Evolutionary conservation across 2,113 vertebrate species (phyloP), one percentile per base, ranked within the genome.

Genomic region (Chlamydotis undulata): DNA sequence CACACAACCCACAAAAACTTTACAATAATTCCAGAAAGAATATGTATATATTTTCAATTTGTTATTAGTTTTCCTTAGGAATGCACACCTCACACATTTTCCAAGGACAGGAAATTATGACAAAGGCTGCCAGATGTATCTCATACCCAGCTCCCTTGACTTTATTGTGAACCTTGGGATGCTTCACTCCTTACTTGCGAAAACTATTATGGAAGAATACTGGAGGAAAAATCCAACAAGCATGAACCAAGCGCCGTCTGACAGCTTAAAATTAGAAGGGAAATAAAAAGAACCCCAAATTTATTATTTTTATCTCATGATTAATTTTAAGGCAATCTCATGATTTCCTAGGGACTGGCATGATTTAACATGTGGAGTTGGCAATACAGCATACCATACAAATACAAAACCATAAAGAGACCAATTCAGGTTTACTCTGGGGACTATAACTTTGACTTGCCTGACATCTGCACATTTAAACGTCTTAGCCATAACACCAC

Each of bases 371-470:
- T n/a, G 33, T 53, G 28, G 11, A 61, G 35, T 2, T 89, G 69
- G 35, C 52, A 87, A 71, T 35, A 89, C 16, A 71, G 64, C 26
- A 56, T 22, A 68, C 43, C 69, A 61, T 45, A 90, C 39, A 92
- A 78, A 84, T n/a, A 71, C 49, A 79, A 25, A 92, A 74, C 39
- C 43, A 56, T 65, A 84, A 79, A 87, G 49, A 90, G 35, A 90
- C 19, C 64, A 53, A 31, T 87, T 79, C 68, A 60, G 50, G 39
- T 82, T 94, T 89, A 93, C 69, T 61, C 4, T 33, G 10, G 35
- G 52, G 68, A 86, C 64, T 60, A 10, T 77, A 95, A 95, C 52
- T 96, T 88, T 70, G 45, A 93, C 29, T 83, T 81, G 49, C 39
- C 37, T 75, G 73, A 92, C 61, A 92, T 53, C 21, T 73, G 57